Evolutionary conservation across 1,140 invertebrate genomes (phyloP).

Genomic region (Heliconius himera): DNA sequence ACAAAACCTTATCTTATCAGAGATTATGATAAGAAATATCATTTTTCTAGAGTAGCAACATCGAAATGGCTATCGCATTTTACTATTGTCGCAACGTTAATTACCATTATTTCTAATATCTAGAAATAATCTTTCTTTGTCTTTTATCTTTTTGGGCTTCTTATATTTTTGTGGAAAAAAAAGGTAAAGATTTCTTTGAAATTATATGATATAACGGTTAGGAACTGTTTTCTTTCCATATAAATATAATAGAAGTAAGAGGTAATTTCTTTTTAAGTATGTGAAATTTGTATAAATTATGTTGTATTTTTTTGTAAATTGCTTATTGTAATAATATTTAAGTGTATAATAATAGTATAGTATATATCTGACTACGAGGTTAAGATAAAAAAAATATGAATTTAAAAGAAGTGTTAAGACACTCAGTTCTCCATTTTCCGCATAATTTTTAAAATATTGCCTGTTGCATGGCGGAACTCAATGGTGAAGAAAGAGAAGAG

Average conservation of each 20-base stretch:
- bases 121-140: not conserved
- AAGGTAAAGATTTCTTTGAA: not conserved
- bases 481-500: no score
- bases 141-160: not conserved
- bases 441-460: no score
- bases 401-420: no score
- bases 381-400: no score
- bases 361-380: no score
- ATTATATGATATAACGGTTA: not conserved
- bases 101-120: not conserved
- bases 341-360: no score
- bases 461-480: no score
- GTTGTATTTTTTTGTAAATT: not conserved
- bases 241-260: not conserved
- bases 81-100: constrained; percentile 12
- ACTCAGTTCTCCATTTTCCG: no score
- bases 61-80: not conserved
- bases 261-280: not conserved
- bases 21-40: constrained; percentile 32
- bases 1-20: constrained; percentile 39
- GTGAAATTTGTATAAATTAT: not conserved
- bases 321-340: no score
- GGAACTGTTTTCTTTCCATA: not conserved
- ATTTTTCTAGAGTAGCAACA: not conserved
- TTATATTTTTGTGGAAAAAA: not conserved